Percentiles rank a stretch among this genome's conserved stretches.
Conservation (phyloP, 1,140 invertebrate genomes). For the Andricus grossulariae region DNA sequence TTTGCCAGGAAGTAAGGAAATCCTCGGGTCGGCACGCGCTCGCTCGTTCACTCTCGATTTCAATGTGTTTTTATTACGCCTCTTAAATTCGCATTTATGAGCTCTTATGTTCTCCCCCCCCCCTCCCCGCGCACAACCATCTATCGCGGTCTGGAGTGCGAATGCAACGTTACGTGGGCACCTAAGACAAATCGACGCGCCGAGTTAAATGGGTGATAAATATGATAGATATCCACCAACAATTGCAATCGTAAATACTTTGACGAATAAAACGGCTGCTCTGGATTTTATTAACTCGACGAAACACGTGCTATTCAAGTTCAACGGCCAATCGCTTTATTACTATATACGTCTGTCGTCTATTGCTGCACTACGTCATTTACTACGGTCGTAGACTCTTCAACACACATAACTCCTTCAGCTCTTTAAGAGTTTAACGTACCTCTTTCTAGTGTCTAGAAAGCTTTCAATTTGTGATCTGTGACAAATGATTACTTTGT, state of each 20-base stretch:
- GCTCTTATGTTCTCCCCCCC: slow-evolving; percentile 73
- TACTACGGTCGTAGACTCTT: slow-evolving; percentile 48
- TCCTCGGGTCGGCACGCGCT: slow-evolving; percentile 62
- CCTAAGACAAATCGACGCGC: slow-evolving; percentile 66
- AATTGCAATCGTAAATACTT: slow-evolving; percentile 61
- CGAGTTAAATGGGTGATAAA: slow-evolving; percentile 63
- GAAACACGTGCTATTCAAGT: slow-evolving; percentile 54
- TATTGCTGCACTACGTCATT: slow-evolving; percentile 54
- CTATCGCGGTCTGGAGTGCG: slow-evolving; percentile 57
- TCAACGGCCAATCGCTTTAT: slow-evolving; percentile 58
- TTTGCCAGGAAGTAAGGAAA: slow-evolving; percentile 54
- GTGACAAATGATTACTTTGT: no score
- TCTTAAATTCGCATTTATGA: slow-evolving; percentile 78
- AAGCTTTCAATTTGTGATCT: background rate
- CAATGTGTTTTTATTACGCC: slow-evolving; percentile 77
- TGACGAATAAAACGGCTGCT: slow-evolving; percentile 52
- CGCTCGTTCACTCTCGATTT: slow-evolving; percentile 75
- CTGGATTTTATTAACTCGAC: slow-evolving; percentile 57
- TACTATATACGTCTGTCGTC: slow-evolving; percentile 45
- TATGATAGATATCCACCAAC: slow-evolving; percentile 61
- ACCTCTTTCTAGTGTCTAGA: background rate
- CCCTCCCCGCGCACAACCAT: slow-evolving; percentile 55
- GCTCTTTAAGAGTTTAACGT: background rate
- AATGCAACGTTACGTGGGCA: slow-evolving; percentile 60
- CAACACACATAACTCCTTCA: background rate